phyloP scores from a whole-genome alignment of 2,888 invertebrate species.

The Keiferia lycopersicella region DNA sequence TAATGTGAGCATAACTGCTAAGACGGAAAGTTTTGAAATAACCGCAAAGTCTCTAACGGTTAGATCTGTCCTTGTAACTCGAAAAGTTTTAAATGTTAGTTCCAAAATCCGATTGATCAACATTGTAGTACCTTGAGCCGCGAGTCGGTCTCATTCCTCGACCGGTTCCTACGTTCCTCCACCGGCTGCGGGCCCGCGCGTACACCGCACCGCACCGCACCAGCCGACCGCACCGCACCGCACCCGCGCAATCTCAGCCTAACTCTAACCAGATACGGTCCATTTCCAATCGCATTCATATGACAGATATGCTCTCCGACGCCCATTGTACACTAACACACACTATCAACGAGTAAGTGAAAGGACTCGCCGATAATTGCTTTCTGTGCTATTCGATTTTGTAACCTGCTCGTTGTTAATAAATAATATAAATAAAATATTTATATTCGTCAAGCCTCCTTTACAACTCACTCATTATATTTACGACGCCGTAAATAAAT shows the following conservation, averaged over 20 bases:
- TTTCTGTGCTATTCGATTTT: conserved; percentile 68
- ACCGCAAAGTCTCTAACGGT: neutral
- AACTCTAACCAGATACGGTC: conserved; percentile 20
- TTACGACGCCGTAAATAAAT: conserved; percentile 10
- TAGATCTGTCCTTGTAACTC: conserved; percentile 40
- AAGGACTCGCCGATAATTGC: conserved; percentile 77
- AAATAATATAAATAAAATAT: conserved; percentile 49
- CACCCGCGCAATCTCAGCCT: conserved; percentile 13
- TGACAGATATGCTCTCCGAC: conserved; percentile 12
- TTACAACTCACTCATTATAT: conserved; percentile 22
- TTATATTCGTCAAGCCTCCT: conserved; percentile 36
- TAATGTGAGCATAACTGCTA: too few relatives aligned
- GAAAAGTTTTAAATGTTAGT: conserved; percentile 58
- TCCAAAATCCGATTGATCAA: conserved; percentile 77
- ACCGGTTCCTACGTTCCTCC: conserved; percentile 73
- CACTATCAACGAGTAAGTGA: conserved; percentile 68
- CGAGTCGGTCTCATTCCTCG: conserved; percentile 72
- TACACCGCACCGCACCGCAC: conserved; percentile 36
- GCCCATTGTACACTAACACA: conserved; percentile 36
- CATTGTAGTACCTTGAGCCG: conserved; percentile 73
- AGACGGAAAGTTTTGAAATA: neutral
- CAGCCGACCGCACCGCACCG: neutral
- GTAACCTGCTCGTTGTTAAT: conserved; percentile 48
- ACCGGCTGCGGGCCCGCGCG: conserved; percentile 68
- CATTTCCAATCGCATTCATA: conserved; percentile 18